These are phyloP conservation scores for Varroa destructor DNA, from an alignment of 1,140 invertebrate species.

Conservation along the genomic window DNA sequence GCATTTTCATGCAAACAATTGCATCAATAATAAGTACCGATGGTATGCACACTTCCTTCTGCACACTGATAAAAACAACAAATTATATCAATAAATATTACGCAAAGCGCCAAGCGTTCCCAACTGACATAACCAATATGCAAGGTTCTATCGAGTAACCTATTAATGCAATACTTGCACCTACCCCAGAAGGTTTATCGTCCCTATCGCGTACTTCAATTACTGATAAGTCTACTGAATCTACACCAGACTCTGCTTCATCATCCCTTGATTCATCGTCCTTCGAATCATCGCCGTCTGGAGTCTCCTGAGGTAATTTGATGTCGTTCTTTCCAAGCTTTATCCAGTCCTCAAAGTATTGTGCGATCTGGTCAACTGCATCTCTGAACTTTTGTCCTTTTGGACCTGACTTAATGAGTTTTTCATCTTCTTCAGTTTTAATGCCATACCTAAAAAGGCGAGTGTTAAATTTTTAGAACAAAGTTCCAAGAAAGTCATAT, in stretches of 20 bases:
- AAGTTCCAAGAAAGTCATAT: background rate
- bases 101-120: no score
- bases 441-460: conserved; percentile 1
- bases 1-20: no score
- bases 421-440: conserved; percentile 16
- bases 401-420: conserved; percentile 4
- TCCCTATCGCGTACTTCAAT: no score
- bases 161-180: no score
- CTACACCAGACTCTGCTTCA: background rate
- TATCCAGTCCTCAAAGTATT: conserved; percentile 28
- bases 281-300: conserved; percentile 1
- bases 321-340: background rate
- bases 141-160: no score
- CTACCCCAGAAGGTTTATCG: no score
- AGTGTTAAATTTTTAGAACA: background rate
- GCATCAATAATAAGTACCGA: no score
- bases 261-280: conserved; percentile 4
- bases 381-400: conserved; percentile 31
- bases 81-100: no score
- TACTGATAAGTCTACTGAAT: no score
- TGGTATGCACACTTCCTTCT: no score
- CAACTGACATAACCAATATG: no score
- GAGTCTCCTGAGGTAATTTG: conserved; percentile 16
- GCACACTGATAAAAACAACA: no score
- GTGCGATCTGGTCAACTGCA: conserved; percentile 32